Evolutionary conservation across 2,888 invertebrate genomes (phyloP), one percentile per base, ranked within the genome.

Genomic region (Diarsia dahlii): DNA sequence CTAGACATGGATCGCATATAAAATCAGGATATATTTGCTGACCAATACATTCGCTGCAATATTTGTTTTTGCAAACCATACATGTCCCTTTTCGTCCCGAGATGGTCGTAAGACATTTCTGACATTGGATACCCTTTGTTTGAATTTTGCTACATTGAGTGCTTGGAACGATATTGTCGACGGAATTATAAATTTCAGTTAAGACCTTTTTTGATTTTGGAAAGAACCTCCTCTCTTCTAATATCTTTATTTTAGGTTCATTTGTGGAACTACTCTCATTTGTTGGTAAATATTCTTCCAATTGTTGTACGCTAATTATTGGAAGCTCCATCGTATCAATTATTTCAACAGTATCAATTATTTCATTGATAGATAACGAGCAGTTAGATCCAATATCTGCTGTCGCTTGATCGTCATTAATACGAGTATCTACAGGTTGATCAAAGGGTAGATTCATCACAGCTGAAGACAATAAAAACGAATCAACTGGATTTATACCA

Each of bases 241-340:
- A 74, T 74, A 77, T 77, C 73, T 74, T 69, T 77, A 77, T 77
- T 77, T 77, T 73, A 72, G 67, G 60, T 64, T 77, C 10, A 64
- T 68, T 74, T 52, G 54, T 73, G 68, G 74, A 50, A 66, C 60
- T 67, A 68, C 58, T 77, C 60, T 72, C 72, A 52, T 67, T 76
- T 76, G 54, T 70, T 52, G 65, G 76, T 72, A 73, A 65, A 70
- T 63, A 52, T 64, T 56, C 50, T 65, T 71, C 48, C 50, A 45
- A 72, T 66, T 76, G 46, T 8, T 66, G 60, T 65, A 52, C 64
- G 60, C 50, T 71, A 60, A 66, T 60, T 65, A 71, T 72, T 71
- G 50, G 71, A 65, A 76, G 66, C 50, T 71, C 56, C 62, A 54
- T 6, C 71, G 54, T 71, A 71, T 71, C 71, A 64, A 54, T 71